Evolutionary conservation across 2,888 invertebrate species (phyloP).

Genomic region (Mactromeris polynyma): DNA sequence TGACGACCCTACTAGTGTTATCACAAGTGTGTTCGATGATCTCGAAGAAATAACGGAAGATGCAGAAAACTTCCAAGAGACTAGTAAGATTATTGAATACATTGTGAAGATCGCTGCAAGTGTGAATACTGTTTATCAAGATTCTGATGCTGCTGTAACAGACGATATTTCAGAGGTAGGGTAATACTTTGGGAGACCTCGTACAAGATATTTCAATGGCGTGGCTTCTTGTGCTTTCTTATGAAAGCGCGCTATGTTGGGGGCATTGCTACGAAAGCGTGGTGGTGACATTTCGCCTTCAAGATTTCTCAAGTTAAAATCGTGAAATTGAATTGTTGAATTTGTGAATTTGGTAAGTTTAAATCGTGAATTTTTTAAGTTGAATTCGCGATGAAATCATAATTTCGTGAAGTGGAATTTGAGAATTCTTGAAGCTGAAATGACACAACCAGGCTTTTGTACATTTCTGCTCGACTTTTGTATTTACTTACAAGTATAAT

Average conservation of each 20-base stretch:
- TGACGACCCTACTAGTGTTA: neutral
- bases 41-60: neutral
- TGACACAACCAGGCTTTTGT: too few relatives aligned
- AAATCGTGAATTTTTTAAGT: too few relatives aligned
- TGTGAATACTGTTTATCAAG: neutral
- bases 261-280: neutral
- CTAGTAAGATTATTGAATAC: neutral
- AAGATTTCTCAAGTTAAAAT: neutral
- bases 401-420: too few relatives aligned
- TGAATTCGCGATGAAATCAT: too few relatives aligned
- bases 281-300: neutral
- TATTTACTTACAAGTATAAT: too few relatives aligned
- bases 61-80: neutral
- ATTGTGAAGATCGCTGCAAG: neutral
- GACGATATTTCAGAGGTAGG: conserved; percentile 3
- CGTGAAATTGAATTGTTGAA: neutral
- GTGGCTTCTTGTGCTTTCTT: neutral
- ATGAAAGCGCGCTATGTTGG: too few relatives aligned
- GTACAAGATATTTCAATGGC: neutral
- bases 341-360: too few relatives aligned
- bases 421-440: too few relatives aligned
- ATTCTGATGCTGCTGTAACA: neutral
- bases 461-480: too few relatives aligned
- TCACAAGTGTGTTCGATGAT: neutral
- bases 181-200: neutral